Evolutionary conservation across 2,113 vertebrate genomes (phyloP).

Genomic region (Climacteris rufus): DNA sequence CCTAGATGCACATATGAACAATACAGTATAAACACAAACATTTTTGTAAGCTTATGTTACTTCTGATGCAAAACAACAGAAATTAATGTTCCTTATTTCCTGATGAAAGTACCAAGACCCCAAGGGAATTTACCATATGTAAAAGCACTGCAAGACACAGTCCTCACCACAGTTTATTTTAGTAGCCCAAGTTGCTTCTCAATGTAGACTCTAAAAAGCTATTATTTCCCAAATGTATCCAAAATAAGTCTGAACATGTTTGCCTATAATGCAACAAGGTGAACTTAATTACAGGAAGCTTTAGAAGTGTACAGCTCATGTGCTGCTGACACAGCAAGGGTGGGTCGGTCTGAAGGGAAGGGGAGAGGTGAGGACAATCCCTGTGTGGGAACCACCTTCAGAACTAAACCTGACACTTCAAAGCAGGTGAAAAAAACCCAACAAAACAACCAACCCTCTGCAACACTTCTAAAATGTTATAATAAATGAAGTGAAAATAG

Average conservation of each 20-base stretch:
- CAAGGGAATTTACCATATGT: neutral
- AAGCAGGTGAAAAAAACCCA: neutral
- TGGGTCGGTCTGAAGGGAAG: neutral
- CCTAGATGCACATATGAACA: neutral
- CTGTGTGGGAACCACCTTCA: constrained; percentile 29
- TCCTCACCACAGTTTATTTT: constrained; percentile 6
- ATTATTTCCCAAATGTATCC: constrained; percentile 43
- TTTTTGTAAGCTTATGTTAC: neutral
- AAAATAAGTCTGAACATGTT: constrained; percentile 52
- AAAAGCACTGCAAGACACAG: neutral
- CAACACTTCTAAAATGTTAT: constrained; percentile 15
- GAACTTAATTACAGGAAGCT: constrained; percentile 48
- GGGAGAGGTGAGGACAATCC: neutral
- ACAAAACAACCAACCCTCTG: neutral
- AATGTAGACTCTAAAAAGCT: neutral
- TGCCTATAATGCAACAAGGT: constrained; percentile 37
- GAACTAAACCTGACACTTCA: constrained; percentile 38
- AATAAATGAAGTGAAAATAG: constrained; percentile 41
- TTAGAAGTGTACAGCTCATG: neutral
- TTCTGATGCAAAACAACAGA: constrained; percentile 24
- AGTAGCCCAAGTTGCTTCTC: neutral
- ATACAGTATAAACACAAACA: neutral
- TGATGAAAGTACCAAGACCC: neutral
- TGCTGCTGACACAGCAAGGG: constrained; percentile 50
- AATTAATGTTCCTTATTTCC: constrained; percentile 49